phyloP scores from a whole-genome alignment of 1,140 invertebrate genomes.

The Hyles euphorbiae region DNA sequence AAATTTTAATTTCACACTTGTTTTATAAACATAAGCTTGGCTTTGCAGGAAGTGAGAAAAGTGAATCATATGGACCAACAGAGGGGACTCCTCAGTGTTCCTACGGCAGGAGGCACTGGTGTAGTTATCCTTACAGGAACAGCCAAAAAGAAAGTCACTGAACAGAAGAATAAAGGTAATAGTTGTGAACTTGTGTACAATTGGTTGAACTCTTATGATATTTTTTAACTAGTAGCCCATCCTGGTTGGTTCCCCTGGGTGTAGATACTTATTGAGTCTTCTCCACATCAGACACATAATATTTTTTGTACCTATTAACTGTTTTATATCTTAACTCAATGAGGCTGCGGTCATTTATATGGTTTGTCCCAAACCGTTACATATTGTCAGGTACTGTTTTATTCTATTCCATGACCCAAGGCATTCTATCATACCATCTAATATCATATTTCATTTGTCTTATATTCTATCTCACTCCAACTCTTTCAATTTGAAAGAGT shows the following conservation, averaged over 20 bases:
- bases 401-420: too few relatives aligned
- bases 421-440: too few relatives aligned
- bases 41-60: constrained; percentile 89
- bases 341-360: too few relatives aligned
- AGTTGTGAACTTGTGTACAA: not conserved
- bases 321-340: not conserved
- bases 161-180: constrained; percentile 82
- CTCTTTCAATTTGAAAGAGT: too few relatives aligned
- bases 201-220: not conserved
- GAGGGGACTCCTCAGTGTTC: constrained; percentile 71
- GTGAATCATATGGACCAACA: constrained; percentile 86
- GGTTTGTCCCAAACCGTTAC: too few relatives aligned
- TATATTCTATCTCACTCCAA: too few relatives aligned
- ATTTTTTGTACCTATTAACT: not conserved
- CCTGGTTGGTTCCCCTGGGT: too few relatives aligned
- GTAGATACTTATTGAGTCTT: not conserved
- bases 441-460: too few relatives aligned
- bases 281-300: too few relatives aligned
- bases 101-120: constrained; percentile 64
- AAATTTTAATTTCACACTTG: not conserved
- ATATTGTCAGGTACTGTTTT: too few relatives aligned
- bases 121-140: constrained; percentile 93
- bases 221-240: too few relatives aligned
- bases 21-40: not conserved
- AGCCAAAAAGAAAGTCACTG: constrained; percentile 87